Evolutionary conservation across 2,113 vertebrate species (phyloP).

Genomic region (Ranitomeya variabilis): DNA sequence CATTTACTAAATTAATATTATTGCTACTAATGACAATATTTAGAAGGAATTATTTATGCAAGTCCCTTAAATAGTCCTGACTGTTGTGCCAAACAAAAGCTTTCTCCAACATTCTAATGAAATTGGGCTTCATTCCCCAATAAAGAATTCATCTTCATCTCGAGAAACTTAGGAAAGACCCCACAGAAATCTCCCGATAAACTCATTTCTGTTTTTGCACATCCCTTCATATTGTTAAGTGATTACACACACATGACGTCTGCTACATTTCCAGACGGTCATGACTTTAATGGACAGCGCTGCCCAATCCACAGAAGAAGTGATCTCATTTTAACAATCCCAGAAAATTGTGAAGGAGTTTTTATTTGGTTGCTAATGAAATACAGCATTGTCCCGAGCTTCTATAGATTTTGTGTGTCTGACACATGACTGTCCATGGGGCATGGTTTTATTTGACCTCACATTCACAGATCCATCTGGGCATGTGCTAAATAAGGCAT

Average conservation of each 20-base stretch:
- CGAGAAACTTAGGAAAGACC: background rate
- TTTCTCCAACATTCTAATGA: background rate
- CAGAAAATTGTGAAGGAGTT: background rate
- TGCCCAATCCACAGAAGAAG: background rate
- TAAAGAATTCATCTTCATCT: background rate
- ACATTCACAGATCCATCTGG: background rate
- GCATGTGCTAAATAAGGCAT: background rate
- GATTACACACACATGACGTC: background rate
- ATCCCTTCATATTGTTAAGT: background rate
- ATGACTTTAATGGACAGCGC: background rate
- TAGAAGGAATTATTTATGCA: background rate
- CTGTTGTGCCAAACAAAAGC: too few relatives aligned
- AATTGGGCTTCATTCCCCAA: background rate
- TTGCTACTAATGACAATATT: background rate
- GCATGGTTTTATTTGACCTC: background rate
- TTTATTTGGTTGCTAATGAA: slow-evolving; percentile 45
- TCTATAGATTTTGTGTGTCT: background rate
- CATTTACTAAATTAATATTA: background rate
- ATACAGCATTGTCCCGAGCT: slow-evolving; percentile 6
- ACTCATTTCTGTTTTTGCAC: background rate
- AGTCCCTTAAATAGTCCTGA: too few relatives aligned
- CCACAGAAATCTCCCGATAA: background rate
- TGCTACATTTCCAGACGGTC: background rate
- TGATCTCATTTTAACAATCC: slow-evolving; percentile 37
- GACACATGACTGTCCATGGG: slow-evolving; percentile 47